These are phyloP conservation scores for Dolichopus griseipennis DNA, from an alignment of 2,888 invertebrate species.

Conservation along the genomic window DNA sequence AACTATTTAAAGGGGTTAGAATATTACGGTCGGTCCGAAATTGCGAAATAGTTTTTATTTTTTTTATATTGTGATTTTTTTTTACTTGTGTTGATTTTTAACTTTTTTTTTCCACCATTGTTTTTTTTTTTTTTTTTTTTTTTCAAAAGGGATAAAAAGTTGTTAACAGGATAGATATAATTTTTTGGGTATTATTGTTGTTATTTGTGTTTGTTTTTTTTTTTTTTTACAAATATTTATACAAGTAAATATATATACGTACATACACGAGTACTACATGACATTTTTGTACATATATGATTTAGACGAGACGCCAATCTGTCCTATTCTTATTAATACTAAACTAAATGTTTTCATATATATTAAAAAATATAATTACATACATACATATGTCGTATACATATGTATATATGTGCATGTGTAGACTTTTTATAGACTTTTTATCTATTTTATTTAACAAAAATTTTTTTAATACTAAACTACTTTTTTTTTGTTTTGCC, in stretches of 20 bases:
- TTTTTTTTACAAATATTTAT: background rate
- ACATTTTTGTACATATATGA: too few relatives aligned
- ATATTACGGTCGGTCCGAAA: background rate
- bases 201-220: background rate
- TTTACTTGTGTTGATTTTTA: background rate
- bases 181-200: background rate
- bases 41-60: background rate
- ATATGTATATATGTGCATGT: background rate
- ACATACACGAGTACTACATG: background rate
- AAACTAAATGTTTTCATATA: too few relatives aligned
- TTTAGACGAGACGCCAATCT: background rate
- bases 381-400: background rate
- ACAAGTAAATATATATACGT: background rate
- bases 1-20: background rate
- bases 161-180: slow-evolving; percentile 4
- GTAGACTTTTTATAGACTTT: background rate
- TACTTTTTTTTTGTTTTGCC: too few relatives aligned
- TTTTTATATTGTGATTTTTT: background rate
- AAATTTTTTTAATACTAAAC: background rate
- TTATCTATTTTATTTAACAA: too few relatives aligned
- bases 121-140: background rate
- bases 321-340: background rate
- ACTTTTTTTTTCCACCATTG: background rate
- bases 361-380: too few relatives aligned
- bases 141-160: background rate